phyloP scores from a whole-genome alignment of 2,888 invertebrate genomes.

The Aproaerema taeniolella region DNA sequence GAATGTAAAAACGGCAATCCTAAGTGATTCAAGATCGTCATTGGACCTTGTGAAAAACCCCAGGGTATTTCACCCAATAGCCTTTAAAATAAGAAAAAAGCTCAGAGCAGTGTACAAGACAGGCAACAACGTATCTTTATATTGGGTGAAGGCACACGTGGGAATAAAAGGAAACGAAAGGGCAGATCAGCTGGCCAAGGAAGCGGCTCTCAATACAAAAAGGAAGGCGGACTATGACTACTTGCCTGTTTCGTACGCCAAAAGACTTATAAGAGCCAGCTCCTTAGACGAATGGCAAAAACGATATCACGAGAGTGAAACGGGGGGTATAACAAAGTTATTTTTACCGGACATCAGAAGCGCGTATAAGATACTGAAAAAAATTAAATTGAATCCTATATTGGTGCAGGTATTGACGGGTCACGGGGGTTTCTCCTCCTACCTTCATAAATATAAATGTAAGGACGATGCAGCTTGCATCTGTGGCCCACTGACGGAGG shows the following conservation, averaged over 20 bases:
- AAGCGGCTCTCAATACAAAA: slow-evolving; percentile 8
- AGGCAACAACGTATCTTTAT: background rate
- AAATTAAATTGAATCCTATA: background rate
- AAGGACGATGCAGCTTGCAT: slow-evolving; percentile 14
- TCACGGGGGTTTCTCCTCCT: slow-evolving; percentile 10
- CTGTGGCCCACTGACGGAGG: slow-evolving; percentile 8
- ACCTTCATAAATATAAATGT: slow-evolving; percentile 8
- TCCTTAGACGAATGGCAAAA: slow-evolving; percentile 4
- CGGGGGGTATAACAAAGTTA: background rate
- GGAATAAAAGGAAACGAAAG: background rate
- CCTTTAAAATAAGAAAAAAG: background rate
- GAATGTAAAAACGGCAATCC: background rate
- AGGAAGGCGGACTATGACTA: slow-evolving; percentile 6
- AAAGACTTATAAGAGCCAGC: background rate
- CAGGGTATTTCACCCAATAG: background rate
- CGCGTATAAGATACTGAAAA: background rate
- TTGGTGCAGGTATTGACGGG: slow-evolving; percentile 4
- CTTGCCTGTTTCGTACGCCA: slow-evolving; percentile 7
- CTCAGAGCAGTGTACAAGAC: background rate
- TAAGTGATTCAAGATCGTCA: background rate
- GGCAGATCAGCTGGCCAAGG: slow-evolving; percentile 15
- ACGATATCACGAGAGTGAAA: background rate
- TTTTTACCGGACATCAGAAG: slow-evolving; percentile 4
- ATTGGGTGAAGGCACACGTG: background rate
- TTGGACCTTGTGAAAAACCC: background rate